These are phyloP conservation scores for Megalurothrips usitatus DNA, from an alignment of 2,888 invertebrate species.

Conservation along the genomic window DNA sequence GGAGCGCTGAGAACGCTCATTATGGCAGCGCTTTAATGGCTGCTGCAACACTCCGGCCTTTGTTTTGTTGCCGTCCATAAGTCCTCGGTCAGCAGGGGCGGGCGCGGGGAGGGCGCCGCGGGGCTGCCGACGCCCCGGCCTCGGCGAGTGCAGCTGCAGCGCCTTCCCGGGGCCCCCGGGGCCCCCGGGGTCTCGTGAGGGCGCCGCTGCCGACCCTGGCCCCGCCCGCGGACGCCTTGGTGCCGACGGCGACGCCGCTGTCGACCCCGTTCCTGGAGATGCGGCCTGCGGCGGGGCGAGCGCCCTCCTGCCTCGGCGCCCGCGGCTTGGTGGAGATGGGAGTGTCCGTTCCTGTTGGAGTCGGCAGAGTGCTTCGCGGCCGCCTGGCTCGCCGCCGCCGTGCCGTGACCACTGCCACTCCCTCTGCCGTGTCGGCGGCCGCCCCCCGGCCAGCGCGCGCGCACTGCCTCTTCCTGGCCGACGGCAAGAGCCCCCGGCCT, in stretches of 20 bases:
- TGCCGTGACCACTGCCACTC: too few species aligned
- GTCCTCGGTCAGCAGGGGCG: background rate
- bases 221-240: background rate
- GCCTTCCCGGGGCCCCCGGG: background rate
- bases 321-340: too few species aligned
- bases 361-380: too few species aligned
- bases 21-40: slow-evolving; percentile 15
- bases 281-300: background rate
- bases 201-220: background rate
- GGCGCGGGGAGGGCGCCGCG: background rate
- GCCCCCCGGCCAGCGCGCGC: background rate
- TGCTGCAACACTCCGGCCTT: background rate
- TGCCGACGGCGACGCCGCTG: background rate
- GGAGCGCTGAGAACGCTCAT: background rate
- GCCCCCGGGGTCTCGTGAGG: background rate
- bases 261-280: background rate
- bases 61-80: too few species aligned
- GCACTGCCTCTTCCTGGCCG: too few species aligned
- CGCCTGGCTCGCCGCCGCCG: too few species aligned
- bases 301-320: background rate
- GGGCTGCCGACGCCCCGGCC: background rate
- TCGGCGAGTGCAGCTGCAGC: background rate
- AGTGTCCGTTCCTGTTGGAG: too few species aligned
- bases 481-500: background rate
- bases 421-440: background rate